Base-by-base conservation (phyloP, 1,140 invertebrate genomes). In the Drosophila nikananu region DNA sequence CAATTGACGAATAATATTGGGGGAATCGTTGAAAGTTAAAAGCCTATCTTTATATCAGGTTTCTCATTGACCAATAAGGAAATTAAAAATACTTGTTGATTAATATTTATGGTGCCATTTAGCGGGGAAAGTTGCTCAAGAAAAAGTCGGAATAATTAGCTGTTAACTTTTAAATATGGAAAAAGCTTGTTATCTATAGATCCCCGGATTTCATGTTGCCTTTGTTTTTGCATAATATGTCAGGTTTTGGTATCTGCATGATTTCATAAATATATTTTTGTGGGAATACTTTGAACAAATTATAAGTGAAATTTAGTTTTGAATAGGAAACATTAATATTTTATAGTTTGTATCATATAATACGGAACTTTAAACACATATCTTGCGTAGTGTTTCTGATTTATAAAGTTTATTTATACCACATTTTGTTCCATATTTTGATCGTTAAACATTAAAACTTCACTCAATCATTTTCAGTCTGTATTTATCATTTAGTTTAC, bases 1-100 rank as follows among this genome's bases (percentile, higher is more conserved):
- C 76, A 83, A 77, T 73, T 77, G 46, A 59, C 63, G 15, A 65
- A 68, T 35, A 59, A 32, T 30, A 1, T 6, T 12, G 6, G 46
- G 32, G 68, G 55, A 62, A 54, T 59, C 10, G 21, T 58, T 25
- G 32, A 41, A 46, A 52, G 44, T 30, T 35, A 13, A 37, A 32
- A 52, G 44, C 37, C 39, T 15, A 54, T 80, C 37, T 39, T 52
- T 80, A 42, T 32, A 65, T 86, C 63, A 76, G 44, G n/a, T 19
- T 44, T 8, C 52, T 51, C 25, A 2, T 60, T 77, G 64, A 35
- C 37, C 30, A 52, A 42, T 55, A 23, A 52, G 48, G 17, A 61
- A 79, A 80, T 82, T 73, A 64, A 65, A 65, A 71, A 83, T 77
- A 15, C 71, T 83, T 89, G 62, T 46, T 89, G 44, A 83, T 86